phyloP scores from a whole-genome alignment of 1,140 invertebrate species.

The Ceratosolen solmsi region DNA sequence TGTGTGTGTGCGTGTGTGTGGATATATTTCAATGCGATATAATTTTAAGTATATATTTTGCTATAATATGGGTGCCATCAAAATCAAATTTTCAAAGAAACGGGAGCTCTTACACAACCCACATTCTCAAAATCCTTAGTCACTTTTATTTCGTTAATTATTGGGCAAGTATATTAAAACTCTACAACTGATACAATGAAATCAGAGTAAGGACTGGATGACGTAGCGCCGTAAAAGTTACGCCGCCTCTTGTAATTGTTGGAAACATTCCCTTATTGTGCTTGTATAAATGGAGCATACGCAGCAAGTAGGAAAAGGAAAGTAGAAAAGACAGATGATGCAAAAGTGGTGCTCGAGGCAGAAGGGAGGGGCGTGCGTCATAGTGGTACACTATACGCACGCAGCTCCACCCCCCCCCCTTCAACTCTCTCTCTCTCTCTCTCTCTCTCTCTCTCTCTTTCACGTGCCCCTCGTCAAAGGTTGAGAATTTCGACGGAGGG shows the following conservation, averaged over 20 bases:
- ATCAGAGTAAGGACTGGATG: too few species aligned
- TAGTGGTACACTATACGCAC: conserved; percentile 5
- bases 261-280: neutral
- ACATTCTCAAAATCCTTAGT: neutral
- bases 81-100: too few species aligned
- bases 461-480: neutral
- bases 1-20: too few species aligned
- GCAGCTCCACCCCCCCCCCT: neutral
- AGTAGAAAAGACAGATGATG: conserved; percentile 8
- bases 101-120: too few species aligned
- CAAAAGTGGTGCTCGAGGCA: neutral
- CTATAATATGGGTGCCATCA: too few species aligned
- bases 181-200: too few species aligned
- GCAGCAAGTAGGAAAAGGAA: neutral
- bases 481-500: conserved; percentile 36
- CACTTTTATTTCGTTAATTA: neutral
- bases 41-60: too few species aligned
- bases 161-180: too few species aligned
- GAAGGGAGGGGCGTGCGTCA: neutral
- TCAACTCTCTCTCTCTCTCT: neutral
- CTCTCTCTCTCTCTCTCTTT: neutral
- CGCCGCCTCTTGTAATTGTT: neutral
- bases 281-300: neutral
- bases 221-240: neutral
- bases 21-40: too few species aligned